A percentile compares a stretch with the other conserved stretches of the same genome.
Evolutionary conservation across 2,797 vertebrate species (phyloP).

Genomic region (Sphaeramia orbicularis): DNA sequence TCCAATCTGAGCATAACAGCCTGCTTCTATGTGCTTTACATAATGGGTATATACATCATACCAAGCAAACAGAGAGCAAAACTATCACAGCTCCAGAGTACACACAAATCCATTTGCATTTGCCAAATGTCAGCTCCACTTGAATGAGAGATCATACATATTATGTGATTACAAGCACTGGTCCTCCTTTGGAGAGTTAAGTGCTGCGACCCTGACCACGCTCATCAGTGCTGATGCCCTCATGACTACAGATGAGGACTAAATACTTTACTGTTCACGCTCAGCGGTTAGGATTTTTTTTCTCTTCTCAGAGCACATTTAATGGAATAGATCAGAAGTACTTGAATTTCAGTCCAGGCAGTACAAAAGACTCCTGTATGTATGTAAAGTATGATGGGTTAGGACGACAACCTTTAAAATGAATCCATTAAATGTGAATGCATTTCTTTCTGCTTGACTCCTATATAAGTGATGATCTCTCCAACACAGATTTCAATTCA

Average conservation of each 20-base stretch:
- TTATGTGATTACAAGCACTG: slow-evolving; percentile 80
- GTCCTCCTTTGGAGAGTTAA: slow-evolving; percentile 75
- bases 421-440: slow-evolving; percentile 14
- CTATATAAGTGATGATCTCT: slow-evolving; percentile 28
- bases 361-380: slow-evolving; percentile 27
- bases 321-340: slow-evolving; percentile 53
- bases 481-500: slow-evolving; percentile 22
- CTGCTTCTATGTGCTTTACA: slow-evolving; percentile 38
- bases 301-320: slow-evolving; percentile 33
- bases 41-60: slow-evolving; percentile 41
- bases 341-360: slow-evolving; percentile 41
- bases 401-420: slow-evolving; percentile 21
- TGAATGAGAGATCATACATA: slow-evolving; percentile 76
- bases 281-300: slow-evolving; percentile 39
- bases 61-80: slow-evolving; percentile 41
- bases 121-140: slow-evolving; percentile 73
- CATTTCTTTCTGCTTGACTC: slow-evolving; percentile 33
- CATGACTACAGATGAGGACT: slow-evolving; percentile 76
- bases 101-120: slow-evolving; percentile 74
- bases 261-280: slow-evolving; percentile 66
- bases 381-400: slow-evolving; percentile 35
- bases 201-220: slow-evolving; percentile 74
- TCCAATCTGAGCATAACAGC: slow-evolving; percentile 35
- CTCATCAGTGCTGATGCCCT: slow-evolving; percentile 74
- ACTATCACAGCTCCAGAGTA: slow-evolving; percentile 46